Evolutionary conservation across 2,797 vertebrate genomes (phyloP).

Genomic region (Phaenicophaeus curvirostris): DNA sequence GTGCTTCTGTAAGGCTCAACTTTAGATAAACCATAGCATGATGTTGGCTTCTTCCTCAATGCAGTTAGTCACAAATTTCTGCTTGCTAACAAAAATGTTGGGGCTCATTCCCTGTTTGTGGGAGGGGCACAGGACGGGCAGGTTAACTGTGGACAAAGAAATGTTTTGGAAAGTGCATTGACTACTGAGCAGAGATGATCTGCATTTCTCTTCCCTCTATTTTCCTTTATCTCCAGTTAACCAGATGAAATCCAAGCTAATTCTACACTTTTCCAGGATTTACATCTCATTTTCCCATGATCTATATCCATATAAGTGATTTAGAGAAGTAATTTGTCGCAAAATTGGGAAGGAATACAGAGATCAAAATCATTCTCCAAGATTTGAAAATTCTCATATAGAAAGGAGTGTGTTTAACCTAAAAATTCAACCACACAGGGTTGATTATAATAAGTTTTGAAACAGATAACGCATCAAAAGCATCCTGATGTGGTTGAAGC

Average conservation of each 20-base stretch:
- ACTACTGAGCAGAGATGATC: not conserved
- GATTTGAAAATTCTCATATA: not conserved
- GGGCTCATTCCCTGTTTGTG: not conserved
- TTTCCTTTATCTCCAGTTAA: not conserved
- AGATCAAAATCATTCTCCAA: not conserved
- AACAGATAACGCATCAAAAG: not conserved
- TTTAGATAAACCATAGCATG: not conserved
- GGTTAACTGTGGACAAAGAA: not conserved
- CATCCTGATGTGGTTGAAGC: not conserved
- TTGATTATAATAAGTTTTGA: not conserved
- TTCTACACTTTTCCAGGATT: not conserved
- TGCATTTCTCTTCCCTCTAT: not conserved
- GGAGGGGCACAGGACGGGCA: not conserved
- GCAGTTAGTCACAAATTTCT: not conserved
- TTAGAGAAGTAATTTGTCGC: not conserved
- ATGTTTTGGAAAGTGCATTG: not conserved
- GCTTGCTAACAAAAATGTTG: not conserved
- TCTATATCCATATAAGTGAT: not conserved
- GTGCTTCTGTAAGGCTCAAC: not conserved
- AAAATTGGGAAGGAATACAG: not conserved
- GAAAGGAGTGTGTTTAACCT: not conserved
- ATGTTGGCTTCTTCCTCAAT: not conserved
- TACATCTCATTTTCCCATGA: not conserved
- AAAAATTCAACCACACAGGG: not conserved
- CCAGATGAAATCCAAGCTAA: not conserved